phyloP scores from a whole-genome alignment of 2,888 invertebrate genomes.

The Ischnura elegans region DNA sequence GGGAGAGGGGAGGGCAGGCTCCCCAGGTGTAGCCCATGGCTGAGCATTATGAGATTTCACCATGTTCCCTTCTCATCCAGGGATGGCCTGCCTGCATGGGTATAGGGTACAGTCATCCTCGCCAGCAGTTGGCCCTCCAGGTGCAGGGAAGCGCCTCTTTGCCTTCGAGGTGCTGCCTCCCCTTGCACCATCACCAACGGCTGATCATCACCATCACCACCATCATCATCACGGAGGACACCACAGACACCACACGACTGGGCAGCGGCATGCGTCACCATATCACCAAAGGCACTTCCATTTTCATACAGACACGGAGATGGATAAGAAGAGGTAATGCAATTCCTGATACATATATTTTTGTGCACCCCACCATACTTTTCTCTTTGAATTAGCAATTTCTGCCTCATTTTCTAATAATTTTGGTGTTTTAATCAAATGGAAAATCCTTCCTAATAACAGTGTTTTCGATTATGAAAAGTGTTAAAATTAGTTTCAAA shows the following conservation, averaged over 20 bases:
- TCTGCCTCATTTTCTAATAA: no score
- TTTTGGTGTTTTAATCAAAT: no score
- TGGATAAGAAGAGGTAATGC: conserved; percentile 93
- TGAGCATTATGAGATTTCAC: no score
- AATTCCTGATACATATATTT: no score
- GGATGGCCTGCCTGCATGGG: conserved; percentile 96
- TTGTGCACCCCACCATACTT: not conserved
- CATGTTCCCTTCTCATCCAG: conserved; percentile 79
- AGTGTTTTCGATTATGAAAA: no score
- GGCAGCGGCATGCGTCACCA: conserved; percentile 53
- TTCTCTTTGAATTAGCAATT: no score
- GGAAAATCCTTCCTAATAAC: no score
- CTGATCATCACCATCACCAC: conserved; percentile 58
- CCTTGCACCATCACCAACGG: conserved; percentile 85
- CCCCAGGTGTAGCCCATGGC: no score
- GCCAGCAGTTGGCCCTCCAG: conserved; percentile 75
- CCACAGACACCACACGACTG: conserved; percentile 56
- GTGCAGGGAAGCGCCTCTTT: conserved; percentile 90
- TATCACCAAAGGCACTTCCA: conserved; percentile 89
- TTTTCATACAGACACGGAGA: conserved; percentile 96
- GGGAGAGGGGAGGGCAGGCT: no score
- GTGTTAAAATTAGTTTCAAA: no score
- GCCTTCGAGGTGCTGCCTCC: conserved; percentile 93
- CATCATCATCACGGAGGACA: conserved; percentile 60
- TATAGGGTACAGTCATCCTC: conserved; percentile 93